A percentile compares a stretch with the other conserved stretches of the same genome.
phyloP scores from a whole-genome alignment of 1,140 invertebrate genomes.

The Cyrtorhinus lividipennis region DNA sequence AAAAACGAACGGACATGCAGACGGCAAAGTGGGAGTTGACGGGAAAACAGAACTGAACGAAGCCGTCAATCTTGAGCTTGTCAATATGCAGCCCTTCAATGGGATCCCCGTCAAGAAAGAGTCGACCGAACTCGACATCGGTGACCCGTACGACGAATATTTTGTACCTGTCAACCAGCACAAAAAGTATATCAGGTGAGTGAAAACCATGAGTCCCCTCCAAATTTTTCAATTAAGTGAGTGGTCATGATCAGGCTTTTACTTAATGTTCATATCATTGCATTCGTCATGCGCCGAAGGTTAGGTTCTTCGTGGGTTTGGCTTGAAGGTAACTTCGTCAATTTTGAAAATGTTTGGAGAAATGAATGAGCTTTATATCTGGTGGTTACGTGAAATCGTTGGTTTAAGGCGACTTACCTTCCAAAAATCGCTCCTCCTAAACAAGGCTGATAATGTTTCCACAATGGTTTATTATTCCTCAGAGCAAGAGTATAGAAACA shows the following conservation, averaged over 20 bases:
- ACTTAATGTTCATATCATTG: neutral
- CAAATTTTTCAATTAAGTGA: neutral
- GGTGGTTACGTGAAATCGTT: no score
- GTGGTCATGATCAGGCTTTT: neutral
- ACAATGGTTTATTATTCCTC: no score
- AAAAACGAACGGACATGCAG: conserved; percentile 14
- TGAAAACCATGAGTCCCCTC: neutral
- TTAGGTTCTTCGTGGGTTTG: no score
- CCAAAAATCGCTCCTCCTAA: no score
- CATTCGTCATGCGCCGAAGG: neutral
- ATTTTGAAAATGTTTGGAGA: no score
- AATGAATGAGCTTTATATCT: no score
- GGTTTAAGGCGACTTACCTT: no score
- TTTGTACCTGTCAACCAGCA: conserved; percentile 72
- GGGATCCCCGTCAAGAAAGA: conserved; percentile 40
- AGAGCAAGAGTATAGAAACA: no score
- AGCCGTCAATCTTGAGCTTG: conserved; percentile 63
- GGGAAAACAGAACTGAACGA: conserved; percentile 36
- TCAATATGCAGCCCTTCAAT: conserved; percentile 50
- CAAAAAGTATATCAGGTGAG: conserved; percentile 67
- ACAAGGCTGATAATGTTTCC: no score
- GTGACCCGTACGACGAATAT: conserved; percentile 63
- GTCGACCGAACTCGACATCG: conserved; percentile 48
- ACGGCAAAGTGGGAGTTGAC: conserved; percentile 28
- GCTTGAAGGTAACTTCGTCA: no score